These are phyloP conservation scores for Gryllus bimaculatus DNA, from an alignment of 1,140 invertebrate species.

Conservation along the genomic window DNA sequence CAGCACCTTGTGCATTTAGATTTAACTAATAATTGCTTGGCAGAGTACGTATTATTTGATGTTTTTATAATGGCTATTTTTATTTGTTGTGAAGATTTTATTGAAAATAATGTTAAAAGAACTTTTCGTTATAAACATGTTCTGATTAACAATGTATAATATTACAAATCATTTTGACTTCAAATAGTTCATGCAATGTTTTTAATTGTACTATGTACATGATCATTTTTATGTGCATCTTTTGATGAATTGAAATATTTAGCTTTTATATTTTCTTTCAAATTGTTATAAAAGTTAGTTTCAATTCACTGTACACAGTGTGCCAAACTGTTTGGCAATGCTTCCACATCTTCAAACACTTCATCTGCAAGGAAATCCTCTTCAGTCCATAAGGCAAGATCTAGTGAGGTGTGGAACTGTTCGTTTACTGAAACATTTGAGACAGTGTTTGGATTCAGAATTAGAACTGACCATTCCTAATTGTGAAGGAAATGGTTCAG, in stretches of 20 bases:
- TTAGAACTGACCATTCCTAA: slow-evolving; percentile 24
- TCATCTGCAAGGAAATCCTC: slow-evolving; percentile 75
- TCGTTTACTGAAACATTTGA: slow-evolving; percentile 67
- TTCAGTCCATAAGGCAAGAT: slow-evolving; percentile 64
- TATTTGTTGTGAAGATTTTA: not conserved
- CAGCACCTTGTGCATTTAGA: slow-evolving; percentile 69
- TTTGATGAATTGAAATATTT: too few relatives aligned
- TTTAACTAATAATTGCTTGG: slow-evolving; percentile 69
- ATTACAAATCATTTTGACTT: too few relatives aligned
- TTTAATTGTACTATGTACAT: too few relatives aligned
- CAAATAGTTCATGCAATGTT: too few relatives aligned
- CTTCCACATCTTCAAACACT: slow-evolving; percentile 74
- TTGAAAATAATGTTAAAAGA: too few relatives aligned
- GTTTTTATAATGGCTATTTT: not conserved
- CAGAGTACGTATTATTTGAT: slow-evolving; percentile 43
- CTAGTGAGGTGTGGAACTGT: slow-evolving; percentile 70
- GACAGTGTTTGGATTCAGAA: slow-evolving; percentile 37
- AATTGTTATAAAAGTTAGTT: slow-evolving; percentile 19
- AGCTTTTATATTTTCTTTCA: not conserved
- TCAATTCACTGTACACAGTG: slow-evolving; percentile 35
- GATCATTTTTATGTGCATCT: too few relatives aligned
- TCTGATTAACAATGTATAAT: too few relatives aligned
- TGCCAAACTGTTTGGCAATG: slow-evolving; percentile 63
- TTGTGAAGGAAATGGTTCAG: slow-evolving; percentile 35
- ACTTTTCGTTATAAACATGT: too few relatives aligned